These are phyloP conservation scores for Trachelipus rathkii DNA, from an alignment of 1,140 invertebrate genomes.

Conservation along the genomic window DNA sequence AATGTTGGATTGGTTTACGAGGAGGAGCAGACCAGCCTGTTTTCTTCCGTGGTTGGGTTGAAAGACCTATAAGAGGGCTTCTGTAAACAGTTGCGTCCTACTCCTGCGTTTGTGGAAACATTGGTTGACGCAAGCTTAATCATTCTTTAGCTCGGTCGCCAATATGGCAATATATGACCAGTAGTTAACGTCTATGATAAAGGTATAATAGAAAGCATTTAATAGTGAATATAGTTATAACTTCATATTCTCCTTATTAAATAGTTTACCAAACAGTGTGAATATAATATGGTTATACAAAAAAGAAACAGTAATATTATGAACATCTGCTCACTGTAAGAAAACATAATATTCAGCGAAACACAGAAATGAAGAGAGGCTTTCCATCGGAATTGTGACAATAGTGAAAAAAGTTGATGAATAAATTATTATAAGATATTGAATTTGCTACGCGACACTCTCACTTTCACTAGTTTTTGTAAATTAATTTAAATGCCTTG, in stretches of 20 bases:
- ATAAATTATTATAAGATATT: too few species aligned
- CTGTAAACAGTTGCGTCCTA: background rate
- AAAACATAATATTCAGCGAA: background rate
- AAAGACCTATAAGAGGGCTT: background rate
- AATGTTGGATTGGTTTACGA: background rate
- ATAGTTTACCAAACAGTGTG: background rate
- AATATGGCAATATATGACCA: too few species aligned
- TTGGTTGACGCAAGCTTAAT: background rate
- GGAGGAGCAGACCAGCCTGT: background rate
- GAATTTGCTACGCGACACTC: background rate
- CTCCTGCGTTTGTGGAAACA: background rate
- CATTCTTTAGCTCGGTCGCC: too few species aligned
- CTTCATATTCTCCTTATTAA: background rate
- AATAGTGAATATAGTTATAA: background rate
- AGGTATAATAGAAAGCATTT: too few species aligned
- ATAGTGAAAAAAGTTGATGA: too few species aligned
- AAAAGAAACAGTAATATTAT: background rate
- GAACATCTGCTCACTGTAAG: background rate
- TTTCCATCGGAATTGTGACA: too few species aligned
- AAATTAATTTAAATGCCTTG: background rate
- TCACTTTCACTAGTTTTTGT: background rate
- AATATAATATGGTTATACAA: background rate
- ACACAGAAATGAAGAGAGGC: background rate
- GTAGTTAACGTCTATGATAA: too few species aligned
- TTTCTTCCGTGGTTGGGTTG: background rate